Percentiles rank a stretch among this genome's conserved stretches.
Evolutionary conservation across 2,113 vertebrate genomes (phyloP).

Genomic region (Bufo gargarizans): DNA sequence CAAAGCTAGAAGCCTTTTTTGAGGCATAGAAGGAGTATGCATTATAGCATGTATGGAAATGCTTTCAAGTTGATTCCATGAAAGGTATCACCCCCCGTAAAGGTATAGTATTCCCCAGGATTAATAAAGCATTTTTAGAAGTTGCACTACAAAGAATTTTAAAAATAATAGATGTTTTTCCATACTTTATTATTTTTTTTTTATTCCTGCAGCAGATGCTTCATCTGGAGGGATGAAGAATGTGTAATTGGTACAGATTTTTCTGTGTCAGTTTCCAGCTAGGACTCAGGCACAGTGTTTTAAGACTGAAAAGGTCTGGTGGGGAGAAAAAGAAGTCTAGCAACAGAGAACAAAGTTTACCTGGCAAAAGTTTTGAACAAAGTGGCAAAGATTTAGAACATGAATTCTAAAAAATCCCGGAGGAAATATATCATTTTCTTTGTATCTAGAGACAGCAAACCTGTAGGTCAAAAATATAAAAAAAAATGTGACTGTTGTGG

Average conservation of each 20-base stretch:
- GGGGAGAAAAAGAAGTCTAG: conserved; percentile 7
- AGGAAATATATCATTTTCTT: conserved; percentile 10
- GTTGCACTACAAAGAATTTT: conserved; percentile 37
- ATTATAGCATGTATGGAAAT: conserved; percentile 36
- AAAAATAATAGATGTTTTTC: conserved; percentile 51
- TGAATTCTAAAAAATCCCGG: background rate
- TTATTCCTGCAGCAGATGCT: background rate
- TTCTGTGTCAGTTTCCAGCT: conserved; percentile 34
- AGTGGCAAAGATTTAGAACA: conserved; percentile 4
- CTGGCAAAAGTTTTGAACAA: conserved; percentile 29
- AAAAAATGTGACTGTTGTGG: conserved; percentile 4
- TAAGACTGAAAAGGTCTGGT: conserved; percentile 36
- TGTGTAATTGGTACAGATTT: conserved; percentile 47
- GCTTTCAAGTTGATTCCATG: conserved; percentile 53
- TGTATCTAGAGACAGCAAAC: background rate
- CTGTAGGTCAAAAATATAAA: conserved; percentile 21
- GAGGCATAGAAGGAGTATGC: conserved; percentile 34
- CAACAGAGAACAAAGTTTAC: conserved; percentile 40
- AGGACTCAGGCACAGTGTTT: conserved; percentile 12
- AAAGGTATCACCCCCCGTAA: conserved; percentile 49
- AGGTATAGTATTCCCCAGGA: conserved; percentile 40
- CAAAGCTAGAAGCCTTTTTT: conserved; percentile 45
- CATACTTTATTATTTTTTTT: conserved; percentile 13
- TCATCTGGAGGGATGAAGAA: conserved; percentile 23
- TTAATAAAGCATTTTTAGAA: conserved; percentile 51